Evolutionary conservation across 2,888 invertebrate genomes (phyloP).

Genomic region (Cheilosia grossa): DNA sequence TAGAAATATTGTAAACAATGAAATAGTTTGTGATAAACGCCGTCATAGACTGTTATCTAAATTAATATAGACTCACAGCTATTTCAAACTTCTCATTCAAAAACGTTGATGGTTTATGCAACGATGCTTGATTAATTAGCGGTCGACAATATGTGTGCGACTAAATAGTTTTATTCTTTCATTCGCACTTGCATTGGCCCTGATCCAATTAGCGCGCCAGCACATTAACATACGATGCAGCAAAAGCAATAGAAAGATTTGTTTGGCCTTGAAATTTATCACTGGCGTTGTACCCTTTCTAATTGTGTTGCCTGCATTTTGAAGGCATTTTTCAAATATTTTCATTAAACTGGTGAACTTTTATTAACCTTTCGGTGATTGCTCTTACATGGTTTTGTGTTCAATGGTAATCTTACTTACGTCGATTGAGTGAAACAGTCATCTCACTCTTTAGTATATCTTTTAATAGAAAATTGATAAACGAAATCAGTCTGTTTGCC

Average conservation of each 20-base stretch:
- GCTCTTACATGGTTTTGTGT: background rate
- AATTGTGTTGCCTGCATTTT: background rate
- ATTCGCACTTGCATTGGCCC: constrained; percentile 38
- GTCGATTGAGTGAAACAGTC: constrained; percentile 10
- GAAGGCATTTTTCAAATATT: constrained; percentile 4
- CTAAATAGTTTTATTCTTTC: constrained; percentile 30
- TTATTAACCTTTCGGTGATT: constrained; percentile 9
- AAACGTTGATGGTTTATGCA: constrained; percentile 45
- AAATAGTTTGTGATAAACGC: constrained; percentile 11
- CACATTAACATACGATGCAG: background rate
- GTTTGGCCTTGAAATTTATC: constrained; percentile 63
- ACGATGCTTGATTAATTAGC: constrained; percentile 41
- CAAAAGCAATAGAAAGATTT: constrained; percentile 21
- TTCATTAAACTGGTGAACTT: constrained; percentile 5
- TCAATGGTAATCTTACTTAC: background rate
- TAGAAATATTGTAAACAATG: background rate
- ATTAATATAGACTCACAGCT: background rate
- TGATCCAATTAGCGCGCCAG: constrained; percentile 63
- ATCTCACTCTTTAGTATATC: constrained; percentile 13
- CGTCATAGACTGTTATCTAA: constrained; percentile 25
- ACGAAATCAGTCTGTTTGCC: constrained; percentile 48
- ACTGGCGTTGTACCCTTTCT: background rate
- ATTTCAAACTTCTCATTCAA: background rate
- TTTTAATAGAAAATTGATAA: constrained; percentile 51
- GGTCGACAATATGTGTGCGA: background rate